These are phyloP conservation scores for Etheostoma nigrum DNA, from an alignment of 2,797 vertebrate genomes.

Conservation along the genomic window DNA sequence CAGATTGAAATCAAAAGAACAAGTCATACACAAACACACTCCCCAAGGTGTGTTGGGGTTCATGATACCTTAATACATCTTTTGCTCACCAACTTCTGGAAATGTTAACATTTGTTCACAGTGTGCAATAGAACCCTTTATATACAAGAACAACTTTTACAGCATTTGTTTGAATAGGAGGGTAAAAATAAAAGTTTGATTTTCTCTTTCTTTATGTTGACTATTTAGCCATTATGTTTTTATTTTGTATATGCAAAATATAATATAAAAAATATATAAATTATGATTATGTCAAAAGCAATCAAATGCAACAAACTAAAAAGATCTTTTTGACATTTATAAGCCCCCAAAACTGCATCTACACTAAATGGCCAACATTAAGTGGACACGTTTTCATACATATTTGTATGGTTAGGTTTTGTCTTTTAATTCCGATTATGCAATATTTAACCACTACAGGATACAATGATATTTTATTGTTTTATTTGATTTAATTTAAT, in stretches of 20 bases:
- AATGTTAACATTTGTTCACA: not conserved
- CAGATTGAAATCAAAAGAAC: constrained; percentile 20
- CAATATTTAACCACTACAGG: not conserved
- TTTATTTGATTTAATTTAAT: too few relatives aligned
- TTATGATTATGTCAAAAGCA: not conserved
- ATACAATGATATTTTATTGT: not conserved
- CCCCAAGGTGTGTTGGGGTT: not conserved
- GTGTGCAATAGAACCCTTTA: not conserved
- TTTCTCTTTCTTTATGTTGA: too few relatives aligned
- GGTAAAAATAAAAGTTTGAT: not conserved
- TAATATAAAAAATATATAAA: not conserved
- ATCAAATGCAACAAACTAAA: not conserved
- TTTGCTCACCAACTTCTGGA: constrained; percentile 1
- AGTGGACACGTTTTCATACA: too few relatives aligned
- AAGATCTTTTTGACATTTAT: not conserved
- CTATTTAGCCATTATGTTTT: too few relatives aligned
- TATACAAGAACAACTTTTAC: not conserved
- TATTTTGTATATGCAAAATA: not conserved
- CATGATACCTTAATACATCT: not conserved
- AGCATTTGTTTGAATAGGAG: not conserved
- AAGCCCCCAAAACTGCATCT: not conserved
- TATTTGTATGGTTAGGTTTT: not conserved
- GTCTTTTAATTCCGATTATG: not conserved
- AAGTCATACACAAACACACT: constrained; percentile 5
- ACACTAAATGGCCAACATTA: not conserved